phyloP scores from a whole-genome alignment of 2,113 vertebrate genomes.

The Phoenicopterus ruber region DNA sequence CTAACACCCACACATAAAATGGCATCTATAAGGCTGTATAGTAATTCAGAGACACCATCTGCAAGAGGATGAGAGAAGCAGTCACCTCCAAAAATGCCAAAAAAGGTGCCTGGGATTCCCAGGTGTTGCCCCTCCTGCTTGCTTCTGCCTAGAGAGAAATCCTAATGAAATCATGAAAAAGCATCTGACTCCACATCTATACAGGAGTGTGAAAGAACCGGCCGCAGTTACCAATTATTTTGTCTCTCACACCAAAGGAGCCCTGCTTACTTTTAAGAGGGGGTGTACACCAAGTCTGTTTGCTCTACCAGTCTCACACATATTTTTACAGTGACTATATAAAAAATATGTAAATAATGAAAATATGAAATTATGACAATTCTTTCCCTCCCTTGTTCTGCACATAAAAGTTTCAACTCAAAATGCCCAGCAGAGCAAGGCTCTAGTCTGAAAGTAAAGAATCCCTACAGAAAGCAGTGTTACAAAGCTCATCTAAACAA shows the following conservation, averaged over 20 bases:
- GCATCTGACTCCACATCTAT: not conserved
- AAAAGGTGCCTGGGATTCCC: not conserved
- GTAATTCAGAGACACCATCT: not conserved
- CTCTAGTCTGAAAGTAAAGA: not conserved
- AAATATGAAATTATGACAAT: not conserved
- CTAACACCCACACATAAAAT: not conserved
- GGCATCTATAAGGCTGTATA: not conserved
- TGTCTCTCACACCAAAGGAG: not conserved
- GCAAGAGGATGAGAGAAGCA: not conserved
- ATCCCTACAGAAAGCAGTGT: not conserved
- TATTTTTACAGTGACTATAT: not conserved
- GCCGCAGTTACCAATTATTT: not conserved
- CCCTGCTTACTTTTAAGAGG: not conserved
- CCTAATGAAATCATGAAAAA: not conserved
- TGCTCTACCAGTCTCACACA: not conserved
- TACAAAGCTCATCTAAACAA: not conserved
- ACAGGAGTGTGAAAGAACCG: not conserved
- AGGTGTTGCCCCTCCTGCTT: not conserved
- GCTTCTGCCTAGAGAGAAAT: not conserved
- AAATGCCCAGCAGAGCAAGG: fast-evolving
- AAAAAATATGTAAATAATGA: not conserved
- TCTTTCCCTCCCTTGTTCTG: not conserved
- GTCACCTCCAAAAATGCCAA: not conserved
- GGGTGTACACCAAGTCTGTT: not conserved
- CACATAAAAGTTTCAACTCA: not conserved